Evolutionary conservation across 2,797 vertebrate species (phyloP).

Genomic region (Lepus oiostolus): DNA sequence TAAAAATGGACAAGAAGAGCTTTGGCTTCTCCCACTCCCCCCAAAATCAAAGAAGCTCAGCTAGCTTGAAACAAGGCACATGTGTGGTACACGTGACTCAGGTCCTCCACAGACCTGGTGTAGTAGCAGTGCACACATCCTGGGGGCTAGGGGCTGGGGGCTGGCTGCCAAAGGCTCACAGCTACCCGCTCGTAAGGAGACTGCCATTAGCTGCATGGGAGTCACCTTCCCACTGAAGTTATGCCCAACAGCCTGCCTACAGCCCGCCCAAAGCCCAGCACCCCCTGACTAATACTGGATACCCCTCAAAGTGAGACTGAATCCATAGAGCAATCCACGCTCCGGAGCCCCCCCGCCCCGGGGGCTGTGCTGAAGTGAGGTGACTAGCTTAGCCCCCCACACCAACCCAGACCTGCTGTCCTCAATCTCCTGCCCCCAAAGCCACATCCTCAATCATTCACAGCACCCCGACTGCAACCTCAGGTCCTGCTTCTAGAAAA

Average conservation of each 20-base stretch:
- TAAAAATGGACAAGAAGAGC: neutral
- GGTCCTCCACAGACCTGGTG: neutral
- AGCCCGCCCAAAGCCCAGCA: neutral
- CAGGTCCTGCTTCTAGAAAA: neutral
- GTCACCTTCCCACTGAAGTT: neutral
- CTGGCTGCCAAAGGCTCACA: neutral
- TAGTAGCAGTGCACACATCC: too few species aligned
- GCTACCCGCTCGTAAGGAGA: neutral
- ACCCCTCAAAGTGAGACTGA: neutral
- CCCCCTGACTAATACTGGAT: neutral
- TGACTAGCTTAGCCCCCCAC: neutral
- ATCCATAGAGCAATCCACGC: neutral
- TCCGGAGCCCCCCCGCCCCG: neutral
- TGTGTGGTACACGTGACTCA: neutral
- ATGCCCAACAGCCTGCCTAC: neutral
- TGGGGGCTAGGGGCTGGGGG: neutral
- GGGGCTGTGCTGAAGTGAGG: neutral
- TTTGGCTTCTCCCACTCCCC: neutral
- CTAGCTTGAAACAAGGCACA: neutral
- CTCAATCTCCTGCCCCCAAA: neutral
- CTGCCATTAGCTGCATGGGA: neutral
- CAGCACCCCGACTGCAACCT: neutral
- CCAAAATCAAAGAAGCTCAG: neutral
- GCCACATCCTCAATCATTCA: neutral
- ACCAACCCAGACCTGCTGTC: neutral